These are phyloP conservation scores for Peromyscus attwateri DNA, from an alignment of 2,797 vertebrate genomes.

Conservation along the genomic window DNA sequence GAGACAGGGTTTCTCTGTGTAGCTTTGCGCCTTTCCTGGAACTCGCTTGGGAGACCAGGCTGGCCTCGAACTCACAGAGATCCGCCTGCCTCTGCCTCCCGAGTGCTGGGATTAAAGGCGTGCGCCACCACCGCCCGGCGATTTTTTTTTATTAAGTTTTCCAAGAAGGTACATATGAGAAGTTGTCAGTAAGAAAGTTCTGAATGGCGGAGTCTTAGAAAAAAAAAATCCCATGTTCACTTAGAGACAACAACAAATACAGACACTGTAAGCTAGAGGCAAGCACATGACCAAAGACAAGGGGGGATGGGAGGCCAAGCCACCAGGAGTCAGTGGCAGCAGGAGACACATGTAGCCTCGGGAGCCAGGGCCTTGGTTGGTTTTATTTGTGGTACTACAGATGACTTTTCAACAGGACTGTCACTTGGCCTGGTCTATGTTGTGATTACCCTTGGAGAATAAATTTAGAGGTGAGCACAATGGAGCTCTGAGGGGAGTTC, in stretches of 20 bases:
- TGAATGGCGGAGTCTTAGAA: not conserved
- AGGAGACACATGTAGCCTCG: fast-evolving
- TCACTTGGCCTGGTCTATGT: not conserved
- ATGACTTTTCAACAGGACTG: not conserved
- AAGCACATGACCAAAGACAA: too few species aligned
- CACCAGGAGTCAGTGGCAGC: not conserved
- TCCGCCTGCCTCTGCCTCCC: too few species aligned
- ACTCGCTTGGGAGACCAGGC: too few species aligned
- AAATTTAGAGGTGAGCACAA: not conserved
- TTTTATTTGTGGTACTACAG: not conserved
- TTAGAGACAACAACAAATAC: not conserved
- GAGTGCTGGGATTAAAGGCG: too few species aligned
- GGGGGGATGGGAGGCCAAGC: not conserved
- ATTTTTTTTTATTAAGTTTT: not conserved
- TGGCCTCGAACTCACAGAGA: too few species aligned
- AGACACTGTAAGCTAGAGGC: not conserved
- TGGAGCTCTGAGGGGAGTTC: not conserved
- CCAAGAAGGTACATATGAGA: not conserved
- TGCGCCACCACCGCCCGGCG: too few species aligned
- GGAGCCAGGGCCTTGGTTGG: not conserved
- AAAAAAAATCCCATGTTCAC: not conserved
- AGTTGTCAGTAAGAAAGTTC: not conserved
- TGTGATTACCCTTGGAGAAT: not conserved
- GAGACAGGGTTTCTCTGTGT: too few species aligned
- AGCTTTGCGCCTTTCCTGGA: too few species aligned